Evolutionary conservation across 1,140 invertebrate species (phyloP).

Genomic region (Drosophila kepulauana): DNA sequence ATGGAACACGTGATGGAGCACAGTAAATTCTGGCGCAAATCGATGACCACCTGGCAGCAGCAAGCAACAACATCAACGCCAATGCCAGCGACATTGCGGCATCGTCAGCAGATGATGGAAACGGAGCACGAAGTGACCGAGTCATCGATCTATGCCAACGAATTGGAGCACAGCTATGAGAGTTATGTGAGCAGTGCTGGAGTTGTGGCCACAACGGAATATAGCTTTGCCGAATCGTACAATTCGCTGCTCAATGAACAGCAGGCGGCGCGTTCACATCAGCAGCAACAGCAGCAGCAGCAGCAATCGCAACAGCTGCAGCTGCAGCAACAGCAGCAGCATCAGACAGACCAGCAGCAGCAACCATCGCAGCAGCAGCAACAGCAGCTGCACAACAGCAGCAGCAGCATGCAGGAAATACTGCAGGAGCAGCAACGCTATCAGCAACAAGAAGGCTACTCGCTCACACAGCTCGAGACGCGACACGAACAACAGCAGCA

Average conservation of each 20-base stretch:
- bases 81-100: neutral
- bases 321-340: constrained; percentile 15
- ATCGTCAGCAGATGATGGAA: too few species aligned
- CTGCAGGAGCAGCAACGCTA: constrained; percentile 78
- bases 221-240: constrained; percentile 82
- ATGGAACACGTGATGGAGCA: constrained; percentile 30
- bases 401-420: constrained; percentile 68
- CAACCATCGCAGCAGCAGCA: constrained; percentile 13
- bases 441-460: constrained; percentile 81
- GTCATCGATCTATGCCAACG: neutral
- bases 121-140: neutral
- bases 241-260: constrained; percentile 72
- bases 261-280: constrained; percentile 25
- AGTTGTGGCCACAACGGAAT: constrained; percentile 23
- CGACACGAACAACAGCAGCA: constrained; percentile 69
- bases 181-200: constrained; percentile 26
- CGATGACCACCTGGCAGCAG: constrained; percentile 33
- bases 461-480: constrained; percentile 78
- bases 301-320: constrained; percentile 28
- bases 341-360: constrained; percentile 16
- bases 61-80: constrained; percentile 4
- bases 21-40: constrained; percentile 61
- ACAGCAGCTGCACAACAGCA: constrained; percentile 23
- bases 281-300: constrained; percentile 26
- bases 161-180: constrained; percentile 57